Evolutionary conservation across 2,113 vertebrate species (phyloP), one percentile per base, ranked within the genome.

Genomic region (Ceyx margarethae): DNA sequence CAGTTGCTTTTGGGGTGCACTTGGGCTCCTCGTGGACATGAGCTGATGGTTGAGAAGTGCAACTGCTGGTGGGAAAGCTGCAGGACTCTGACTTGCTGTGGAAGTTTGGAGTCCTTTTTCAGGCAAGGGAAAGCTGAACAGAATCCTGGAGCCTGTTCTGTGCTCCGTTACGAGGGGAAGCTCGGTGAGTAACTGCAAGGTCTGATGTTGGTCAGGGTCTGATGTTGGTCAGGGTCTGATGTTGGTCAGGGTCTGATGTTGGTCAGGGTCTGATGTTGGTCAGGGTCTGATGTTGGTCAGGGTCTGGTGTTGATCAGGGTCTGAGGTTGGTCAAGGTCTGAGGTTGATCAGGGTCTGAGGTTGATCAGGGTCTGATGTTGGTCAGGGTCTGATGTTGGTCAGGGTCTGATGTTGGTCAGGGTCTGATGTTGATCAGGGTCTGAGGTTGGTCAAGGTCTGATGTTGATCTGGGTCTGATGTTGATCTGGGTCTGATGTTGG

Each of bases 21-120:
- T 67, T 67, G n/a, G 56, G n/a, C 6, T 85, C 17, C 58, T 16
- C 0, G 13, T 26, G 0, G 2, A 7, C 23, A 6, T 0, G 6
- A 69, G 50, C 33, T 75, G 60, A 15, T 69, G 42, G 26, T 45
- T 51, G 48, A 81, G 53, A 68, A 78, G 10, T 53, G 12, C 42
- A 92, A n/a, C 25, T 13, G 3, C 17, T 66, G 31, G 4, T 76
- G 46, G 60, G 50, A 76, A 87, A 84, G 28, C 7, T 78, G 31
- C 57, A 57, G 42, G 37, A 33, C 69, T 91, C 35, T 69, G 46
- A 19, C 11, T 54, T 84, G 76, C 51, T 85, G 68, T 62, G 66
- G 65, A 53, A 16, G 26, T 81, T 87, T 13, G 33, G 74, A 77
- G 64, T 33, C 18, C 5, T 64, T 68, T 74, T 85, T 46, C 3